Evolutionary conservation across 2,888 invertebrate genomes (phyloP).

Genomic region (Perizoma affinitatum): DNA sequence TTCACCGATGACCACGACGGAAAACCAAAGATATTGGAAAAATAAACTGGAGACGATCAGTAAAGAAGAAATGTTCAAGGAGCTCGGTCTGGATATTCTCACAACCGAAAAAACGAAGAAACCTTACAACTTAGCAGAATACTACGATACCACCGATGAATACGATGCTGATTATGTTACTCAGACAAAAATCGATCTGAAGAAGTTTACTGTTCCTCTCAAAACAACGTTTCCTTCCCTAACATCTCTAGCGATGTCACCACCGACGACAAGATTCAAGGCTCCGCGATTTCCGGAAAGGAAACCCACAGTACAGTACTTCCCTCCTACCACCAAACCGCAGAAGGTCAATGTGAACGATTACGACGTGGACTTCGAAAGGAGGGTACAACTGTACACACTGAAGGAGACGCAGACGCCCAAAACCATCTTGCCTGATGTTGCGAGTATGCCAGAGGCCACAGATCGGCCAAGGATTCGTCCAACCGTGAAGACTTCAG

Average conservation of each 20-base stretch:
- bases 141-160: constrained; percentile 67
- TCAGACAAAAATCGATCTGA: constrained; percentile 65
- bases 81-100: constrained; percentile 30
- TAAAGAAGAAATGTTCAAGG: constrained; percentile 35
- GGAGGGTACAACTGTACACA: constrained; percentile 54
- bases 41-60: constrained; percentile 30
- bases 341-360: constrained; percentile 50
- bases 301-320: constrained; percentile 70
- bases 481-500: constrained; percentile 14
- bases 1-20: constrained; percentile 20
- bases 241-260: constrained; percentile 38
- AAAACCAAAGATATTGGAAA: constrained; percentile 21
- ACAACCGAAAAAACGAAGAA: constrained; percentile 53
- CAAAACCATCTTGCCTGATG: constrained; percentile 5
- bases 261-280: constrained; percentile 37
- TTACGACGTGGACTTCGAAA: constrained; percentile 54
- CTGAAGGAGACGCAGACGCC: constrained; percentile 37
- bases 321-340: constrained; percentile 62
- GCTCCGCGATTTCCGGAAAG: constrained; percentile 53
- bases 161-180: constrained; percentile 66
- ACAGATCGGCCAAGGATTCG: constrained; percentile 22
- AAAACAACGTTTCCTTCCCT: constrained; percentile 37
- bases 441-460: constrained; percentile 9
- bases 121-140: constrained; percentile 56
- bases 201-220: constrained; percentile 53